Evolutionary conservation across 2,888 invertebrate species (phyloP), one percentile per base, ranked within the genome.

Genomic region (Eutolmus rufibarbis): DNA sequence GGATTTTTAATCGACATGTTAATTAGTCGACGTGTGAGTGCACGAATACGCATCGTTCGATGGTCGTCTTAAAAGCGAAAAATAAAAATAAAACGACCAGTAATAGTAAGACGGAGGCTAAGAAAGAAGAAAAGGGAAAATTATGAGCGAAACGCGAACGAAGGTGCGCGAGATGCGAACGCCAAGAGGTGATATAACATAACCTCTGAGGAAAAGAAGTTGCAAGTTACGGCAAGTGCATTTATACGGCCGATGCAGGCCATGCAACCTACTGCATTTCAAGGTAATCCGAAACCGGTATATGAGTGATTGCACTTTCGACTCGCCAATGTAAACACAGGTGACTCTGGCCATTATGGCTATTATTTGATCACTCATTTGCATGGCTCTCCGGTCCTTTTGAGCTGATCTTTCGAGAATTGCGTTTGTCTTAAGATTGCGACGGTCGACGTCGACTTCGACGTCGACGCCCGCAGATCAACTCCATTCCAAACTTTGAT

Each of bases 261-360:
- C 78, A 28, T 9, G 23, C 40, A 46, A 16, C 66, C 43, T 16
- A 40, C 37, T 86, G 74, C 85, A 76, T 86, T 86, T 86, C 85
- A 86, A 86, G 85, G 85, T 86, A 86, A 86, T 74, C 85, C 19
- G 40, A 86, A 86, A 86, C 85, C 85, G 85, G 85, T 86, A 86
- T 74, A 51, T 86, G 74, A 86, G 85, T 86, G 85, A 86, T 86
- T 86, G 85, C 85, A 86, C 74, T 86, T 86, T 86, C 74, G 74
- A 86, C 74, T 86, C 46, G 28, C 31, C 43, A 86, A 86, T 86
- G 66, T 74, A 74, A 74, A 74, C 85, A 85, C 74, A 85, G 31
- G 81, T 81, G 81, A 81, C 81, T 81, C 81, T 56, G 16, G 81
- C 23, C 31, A 81, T 81, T 81, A 81, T 34, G 51, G 19, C 56